These are phyloP conservation scores for Laticauda colubrina DNA, from an alignment of 2,113 vertebrate species.

Conservation along the genomic window DNA sequence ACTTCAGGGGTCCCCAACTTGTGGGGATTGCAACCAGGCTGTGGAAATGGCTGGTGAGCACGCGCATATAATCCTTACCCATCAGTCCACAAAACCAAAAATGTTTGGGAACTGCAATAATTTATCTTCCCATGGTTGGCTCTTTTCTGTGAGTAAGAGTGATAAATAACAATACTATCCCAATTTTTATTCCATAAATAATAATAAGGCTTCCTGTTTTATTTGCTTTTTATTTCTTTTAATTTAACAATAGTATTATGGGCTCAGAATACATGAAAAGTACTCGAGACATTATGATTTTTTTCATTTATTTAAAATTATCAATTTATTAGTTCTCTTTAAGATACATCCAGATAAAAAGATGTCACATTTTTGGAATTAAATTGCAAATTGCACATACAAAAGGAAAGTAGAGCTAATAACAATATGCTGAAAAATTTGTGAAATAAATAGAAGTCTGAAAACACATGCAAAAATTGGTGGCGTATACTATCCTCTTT, in stretches of 20 bases:
- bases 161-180: conserved; percentile 47
- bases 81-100: background rate
- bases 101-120: conserved; percentile 17
- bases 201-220: conserved; percentile 1
- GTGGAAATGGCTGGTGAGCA: background rate
- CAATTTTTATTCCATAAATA: conserved; percentile 37
- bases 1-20: background rate
- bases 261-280: conserved; percentile 57
- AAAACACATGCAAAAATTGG: conserved; percentile 63
- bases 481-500: conserved; percentile 40
- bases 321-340: conserved; percentile 70
- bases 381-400: conserved; percentile 59
- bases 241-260: conserved; percentile 48
- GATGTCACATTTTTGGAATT: conserved; percentile 62
- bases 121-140: conserved; percentile 53
- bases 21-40: background rate
- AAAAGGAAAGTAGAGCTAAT: conserved; percentile 57
- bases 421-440: conserved; percentile 29
- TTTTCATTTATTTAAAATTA: conserved; percentile 28
- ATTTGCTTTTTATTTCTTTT: conserved; percentile 40
- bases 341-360: conserved; percentile 84
- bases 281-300: conserved; percentile 48
- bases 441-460: conserved; percentile 72
- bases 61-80: background rate
- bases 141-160: conserved; percentile 51